Conservation (phyloP, 1,140 invertebrate genomes). For the Temnothorax curvispinosus region DNA sequence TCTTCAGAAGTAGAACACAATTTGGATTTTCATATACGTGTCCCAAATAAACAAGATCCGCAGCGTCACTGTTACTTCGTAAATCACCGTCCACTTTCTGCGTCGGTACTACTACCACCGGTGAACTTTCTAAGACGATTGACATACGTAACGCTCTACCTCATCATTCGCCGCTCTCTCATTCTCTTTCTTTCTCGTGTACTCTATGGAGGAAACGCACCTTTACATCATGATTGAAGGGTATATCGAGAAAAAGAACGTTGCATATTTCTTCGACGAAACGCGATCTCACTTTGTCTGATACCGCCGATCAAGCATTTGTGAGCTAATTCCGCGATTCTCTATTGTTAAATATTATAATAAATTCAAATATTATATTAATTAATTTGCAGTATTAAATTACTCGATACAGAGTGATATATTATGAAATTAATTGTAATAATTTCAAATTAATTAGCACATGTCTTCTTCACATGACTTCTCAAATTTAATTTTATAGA, state of each 20-base stretch:
- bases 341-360: background rate
- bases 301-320: background rate
- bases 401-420: background rate
- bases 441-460: background rate
- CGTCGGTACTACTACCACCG: background rate
- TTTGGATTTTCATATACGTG: background rate
- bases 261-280: background rate
- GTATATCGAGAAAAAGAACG: background rate
- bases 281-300: slow-evolving; percentile 9
- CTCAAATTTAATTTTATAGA: background rate
- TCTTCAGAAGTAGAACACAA: background rate
- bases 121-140: slow-evolving; percentile 49
- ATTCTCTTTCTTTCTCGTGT: background rate
- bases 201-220: background rate
- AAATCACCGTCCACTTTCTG: slow-evolving; percentile 21
- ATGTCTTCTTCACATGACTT: background rate
- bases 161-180: slow-evolving; percentile 33
- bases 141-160: slow-evolving; percentile 42
- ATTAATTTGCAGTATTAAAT: background rate
- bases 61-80: background rate
- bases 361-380: background rate
- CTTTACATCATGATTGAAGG: slow-evolving; percentile 31
- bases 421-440: background rate
- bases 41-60: background rate
- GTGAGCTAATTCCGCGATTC: background rate